phyloP scores from a whole-genome alignment of 2,797 vertebrate genomes.

The Brachymystax lenok region DNA sequence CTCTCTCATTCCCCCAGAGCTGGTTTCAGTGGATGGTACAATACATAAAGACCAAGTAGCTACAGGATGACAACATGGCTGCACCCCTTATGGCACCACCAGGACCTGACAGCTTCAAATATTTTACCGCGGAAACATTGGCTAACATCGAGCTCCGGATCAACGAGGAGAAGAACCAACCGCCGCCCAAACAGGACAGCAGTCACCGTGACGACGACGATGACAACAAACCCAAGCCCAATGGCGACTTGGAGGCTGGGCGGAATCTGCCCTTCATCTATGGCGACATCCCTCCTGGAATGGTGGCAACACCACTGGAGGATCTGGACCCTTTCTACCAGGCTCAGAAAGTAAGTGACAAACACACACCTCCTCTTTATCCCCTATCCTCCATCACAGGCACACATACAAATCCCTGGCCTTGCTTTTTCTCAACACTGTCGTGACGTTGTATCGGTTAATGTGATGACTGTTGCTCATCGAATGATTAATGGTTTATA shows the following conservation, averaged over 20 bases:
- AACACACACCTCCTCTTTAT: neutral
- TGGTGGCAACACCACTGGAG: slow-evolving; percentile 95
- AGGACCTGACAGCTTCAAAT: slow-evolving; percentile 96
- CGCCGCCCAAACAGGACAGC: slow-evolving; percentile 93
- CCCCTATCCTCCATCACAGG: neutral
- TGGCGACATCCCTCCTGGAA: slow-evolving; percentile 87
- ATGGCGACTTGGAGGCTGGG: slow-evolving; percentile 95
- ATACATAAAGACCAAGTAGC: slow-evolving; percentile 84
- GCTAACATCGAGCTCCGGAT: slow-evolving; percentile 93
- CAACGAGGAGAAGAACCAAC: slow-evolving; percentile 92
- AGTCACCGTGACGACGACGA: slow-evolving; percentile 97
- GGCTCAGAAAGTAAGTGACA: slow-evolving; percentile 91
- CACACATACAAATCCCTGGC: neutral
- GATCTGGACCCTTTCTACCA: slow-evolving; percentile 97
- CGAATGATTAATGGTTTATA: no score
- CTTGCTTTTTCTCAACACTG: no score
- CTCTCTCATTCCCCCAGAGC: slow-evolving; percentile 67
- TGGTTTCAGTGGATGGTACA: slow-evolving; percentile 84
- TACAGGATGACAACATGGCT: slow-evolving; percentile 99
- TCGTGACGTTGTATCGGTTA: no score
- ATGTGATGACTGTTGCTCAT: no score
- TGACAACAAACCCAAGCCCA: slow-evolving; percentile 94
- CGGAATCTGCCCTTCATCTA: slow-evolving; percentile 98
- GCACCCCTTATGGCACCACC: slow-evolving; percentile 95
- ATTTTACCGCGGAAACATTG: slow-evolving; percentile 94